Conservation (phyloP, 2,797 vertebrate genomes). For the Notoglanidium macrostoma region DNA sequence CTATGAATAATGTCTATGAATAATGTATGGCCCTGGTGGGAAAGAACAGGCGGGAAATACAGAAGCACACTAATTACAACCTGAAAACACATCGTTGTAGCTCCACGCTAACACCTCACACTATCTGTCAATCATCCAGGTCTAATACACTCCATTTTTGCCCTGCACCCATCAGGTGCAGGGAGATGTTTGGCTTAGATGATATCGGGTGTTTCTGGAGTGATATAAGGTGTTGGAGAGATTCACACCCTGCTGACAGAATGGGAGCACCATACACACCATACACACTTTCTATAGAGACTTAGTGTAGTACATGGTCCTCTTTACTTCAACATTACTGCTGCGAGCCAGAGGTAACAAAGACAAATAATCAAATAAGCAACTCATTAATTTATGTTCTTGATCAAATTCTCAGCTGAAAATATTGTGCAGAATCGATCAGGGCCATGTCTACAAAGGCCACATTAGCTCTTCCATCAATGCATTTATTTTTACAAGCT, state of each 20-base stretch:
- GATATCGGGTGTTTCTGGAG: slow-evolving; percentile 36
- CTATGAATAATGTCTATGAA: slow-evolving; percentile 33
- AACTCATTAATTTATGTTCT: neutral
- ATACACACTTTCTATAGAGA: slow-evolving; percentile 12
- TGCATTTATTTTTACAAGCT: neutral
- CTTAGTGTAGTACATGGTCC: slow-evolving; percentile 15
- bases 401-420: neutral
- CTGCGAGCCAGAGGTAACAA: slow-evolving; percentile 2
- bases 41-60: slow-evolving; percentile 28
- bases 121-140: slow-evolving; percentile 46
- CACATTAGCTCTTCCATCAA: neutral
- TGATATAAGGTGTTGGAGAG: slow-evolving; percentile 39
- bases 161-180: slow-evolving; percentile 17
- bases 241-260: slow-evolving; percentile 44
- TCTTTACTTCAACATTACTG: slow-evolving; percentile 4
- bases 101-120: slow-evolving; percentile 21
- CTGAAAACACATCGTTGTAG: slow-evolving; percentile 19
- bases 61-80: slow-evolving; percentile 50
- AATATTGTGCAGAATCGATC: slow-evolving; percentile 6
- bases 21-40: slow-evolving; percentile 36
- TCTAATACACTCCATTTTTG: slow-evolving; percentile 14
- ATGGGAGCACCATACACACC: slow-evolving; percentile 34
- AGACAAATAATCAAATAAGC: neutral
- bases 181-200: slow-evolving; percentile 23
- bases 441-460: neutral